phyloP scores from a whole-genome alignment of 2,113 vertebrate species.

The Planiliza haematocheilus region DNA sequence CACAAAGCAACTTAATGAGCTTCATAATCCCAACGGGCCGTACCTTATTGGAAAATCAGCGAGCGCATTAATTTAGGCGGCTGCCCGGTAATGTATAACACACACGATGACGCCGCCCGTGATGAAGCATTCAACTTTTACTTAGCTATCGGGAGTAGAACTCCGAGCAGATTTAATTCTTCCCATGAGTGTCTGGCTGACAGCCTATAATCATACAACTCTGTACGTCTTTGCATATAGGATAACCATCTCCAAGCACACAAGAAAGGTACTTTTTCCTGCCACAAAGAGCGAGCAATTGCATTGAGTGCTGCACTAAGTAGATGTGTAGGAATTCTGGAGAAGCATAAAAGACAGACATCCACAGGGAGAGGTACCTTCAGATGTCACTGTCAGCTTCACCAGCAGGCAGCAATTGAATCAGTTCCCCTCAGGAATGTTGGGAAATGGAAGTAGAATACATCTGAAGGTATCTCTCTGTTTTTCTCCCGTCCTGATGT shows the following conservation, averaged over 20 bases:
- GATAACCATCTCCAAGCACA: conserved; percentile 39
- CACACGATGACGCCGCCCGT: conserved; percentile 2
- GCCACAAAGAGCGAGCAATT: conserved; percentile 11
- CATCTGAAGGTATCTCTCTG: conserved; percentile 49
- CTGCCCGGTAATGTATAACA: conserved; percentile 26
- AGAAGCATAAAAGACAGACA: conserved; percentile 44
- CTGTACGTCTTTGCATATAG: conserved; percentile 5
- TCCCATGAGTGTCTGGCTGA: conserved; percentile 15
- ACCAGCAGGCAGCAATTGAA: conserved; percentile 57
- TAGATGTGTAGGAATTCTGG: conserved; percentile 22
- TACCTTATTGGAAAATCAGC: conserved; percentile 61
- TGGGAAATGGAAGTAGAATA: conserved; percentile 56
- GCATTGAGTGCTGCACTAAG: neutral
- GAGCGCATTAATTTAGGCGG: conserved; percentile 38
- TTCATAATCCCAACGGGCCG: conserved; percentile 56
- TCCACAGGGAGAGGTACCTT: conserved; percentile 57
- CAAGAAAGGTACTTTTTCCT: conserved; percentile 22
- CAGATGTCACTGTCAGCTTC: conserved; percentile 63
- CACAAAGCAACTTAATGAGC: conserved; percentile 66
- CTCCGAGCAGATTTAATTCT: conserved; percentile 19
- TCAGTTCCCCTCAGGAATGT: conserved; percentile 62
- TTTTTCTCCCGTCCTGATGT: conserved; percentile 22
- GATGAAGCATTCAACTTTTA: conserved; percentile 41
- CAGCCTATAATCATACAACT: conserved; percentile 35
- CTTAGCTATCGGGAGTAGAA: conserved; percentile 11